Evolutionary conservation across 2,888 invertebrate species (phyloP).

Genomic region (Mythimna loreyi): DNA sequence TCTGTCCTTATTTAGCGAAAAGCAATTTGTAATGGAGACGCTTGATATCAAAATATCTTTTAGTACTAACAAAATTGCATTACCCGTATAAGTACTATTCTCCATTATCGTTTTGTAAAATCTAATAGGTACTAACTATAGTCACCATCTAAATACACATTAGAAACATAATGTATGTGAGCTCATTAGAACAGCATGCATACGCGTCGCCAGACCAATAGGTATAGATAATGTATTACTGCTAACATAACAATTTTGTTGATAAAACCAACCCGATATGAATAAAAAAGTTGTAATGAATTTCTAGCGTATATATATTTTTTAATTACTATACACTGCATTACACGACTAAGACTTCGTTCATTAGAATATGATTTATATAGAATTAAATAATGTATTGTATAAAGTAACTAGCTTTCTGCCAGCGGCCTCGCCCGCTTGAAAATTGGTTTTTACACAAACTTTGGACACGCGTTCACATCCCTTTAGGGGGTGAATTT

Average conservation of each 20-base stretch:
- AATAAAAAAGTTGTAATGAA: background rate
- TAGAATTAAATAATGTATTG: too few relatives aligned
- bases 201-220: background rate
- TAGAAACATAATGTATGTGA: background rate
- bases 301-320: background rate
- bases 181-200: background rate
- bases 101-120: background rate
- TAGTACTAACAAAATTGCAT: background rate
- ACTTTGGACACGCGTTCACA: too few relatives aligned
- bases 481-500: too few relatives aligned
- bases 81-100: background rate
- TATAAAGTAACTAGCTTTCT: too few relatives aligned
- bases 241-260: background rate
- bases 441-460: too few relatives aligned
- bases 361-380: too few relatives aligned
- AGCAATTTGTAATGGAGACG: background rate
- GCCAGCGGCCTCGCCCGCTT: too few relatives aligned
- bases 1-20: conserved; percentile 1
- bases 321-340: background rate
- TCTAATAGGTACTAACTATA: background rate
- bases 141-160: background rate
- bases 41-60: conserved; percentile 1
- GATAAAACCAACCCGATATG: background rate
- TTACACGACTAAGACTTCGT: too few relatives aligned
- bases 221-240: background rate